A percentile compares a stretch with the other conserved stretches of the same genome.
These are phyloP conservation scores for Adoxophyes honmai DNA, from an alignment of 1,140 invertebrate species.

Conservation along the genomic window DNA sequence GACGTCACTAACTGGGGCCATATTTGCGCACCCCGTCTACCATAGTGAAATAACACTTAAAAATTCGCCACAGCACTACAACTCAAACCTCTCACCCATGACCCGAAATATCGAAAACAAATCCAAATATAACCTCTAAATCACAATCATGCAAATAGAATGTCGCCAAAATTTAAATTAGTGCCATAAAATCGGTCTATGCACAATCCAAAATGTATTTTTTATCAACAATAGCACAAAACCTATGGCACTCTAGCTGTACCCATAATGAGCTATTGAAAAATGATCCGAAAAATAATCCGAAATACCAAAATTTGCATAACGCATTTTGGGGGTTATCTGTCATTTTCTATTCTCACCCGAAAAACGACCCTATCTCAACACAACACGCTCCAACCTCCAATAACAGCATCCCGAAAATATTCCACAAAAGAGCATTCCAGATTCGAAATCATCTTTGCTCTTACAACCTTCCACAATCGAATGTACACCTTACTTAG, in stretches of 20 bases:
- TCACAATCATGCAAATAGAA: constrained; percentile 74
- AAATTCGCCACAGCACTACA: not conserved
- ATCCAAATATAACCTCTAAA: constrained; percentile 58
- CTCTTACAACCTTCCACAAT: not conserved
- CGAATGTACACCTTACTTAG: constrained; percentile 20
- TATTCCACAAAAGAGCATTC: constrained; percentile 1
- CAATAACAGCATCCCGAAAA: not conserved
- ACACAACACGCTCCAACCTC: not conserved
- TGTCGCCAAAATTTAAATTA: constrained; percentile 61
- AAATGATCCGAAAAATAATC: constrained; percentile 74
- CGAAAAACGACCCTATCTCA: not conserved
- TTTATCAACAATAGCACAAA: constrained; percentile 37
- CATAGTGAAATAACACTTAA: not conserved
- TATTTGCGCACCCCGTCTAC: too few species aligned
- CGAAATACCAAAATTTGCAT: constrained; percentile 61
- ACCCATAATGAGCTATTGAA: constrained; percentile 75
- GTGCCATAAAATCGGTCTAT: constrained; percentile 64
- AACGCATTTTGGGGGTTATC: constrained; percentile 56
- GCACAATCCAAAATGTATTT: constrained; percentile 45
- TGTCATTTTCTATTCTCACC: not conserved
- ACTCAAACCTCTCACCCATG: constrained; percentile 27
- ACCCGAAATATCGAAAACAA: constrained; percentile 45
- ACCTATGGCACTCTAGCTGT: constrained; percentile 56
- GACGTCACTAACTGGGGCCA: too few species aligned
- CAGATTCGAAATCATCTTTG: constrained; percentile 14